Percentiles rank a stretch among this genome's conserved stretches.
Evolutionary conservation across 2,797 vertebrate species (phyloP).

Genomic region (Neosalanx taihuensis): DNA sequence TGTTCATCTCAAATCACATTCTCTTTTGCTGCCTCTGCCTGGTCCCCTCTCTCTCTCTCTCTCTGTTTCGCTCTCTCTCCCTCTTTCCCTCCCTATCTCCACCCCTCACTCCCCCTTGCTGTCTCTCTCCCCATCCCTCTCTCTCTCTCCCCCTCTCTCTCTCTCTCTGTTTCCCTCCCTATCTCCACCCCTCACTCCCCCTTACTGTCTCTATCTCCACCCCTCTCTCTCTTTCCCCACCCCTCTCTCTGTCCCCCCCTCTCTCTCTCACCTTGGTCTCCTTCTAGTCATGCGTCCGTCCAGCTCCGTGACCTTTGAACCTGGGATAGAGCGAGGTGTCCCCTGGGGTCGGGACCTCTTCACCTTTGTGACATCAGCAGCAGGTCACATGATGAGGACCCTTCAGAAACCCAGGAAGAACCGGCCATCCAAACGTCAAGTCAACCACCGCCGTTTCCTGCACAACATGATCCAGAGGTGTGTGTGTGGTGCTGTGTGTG

Average conservation of each 20-base stretch:
- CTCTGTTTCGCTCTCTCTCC: background rate
- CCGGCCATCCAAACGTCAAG: slow-evolving; percentile 79
- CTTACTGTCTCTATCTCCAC: background rate
- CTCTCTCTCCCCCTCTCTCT: background rate
- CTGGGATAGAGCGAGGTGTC: slow-evolving; percentile 64
- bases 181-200: background rate
- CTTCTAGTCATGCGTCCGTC: slow-evolving; percentile 65
- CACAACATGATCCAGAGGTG: slow-evolving; percentile 91
- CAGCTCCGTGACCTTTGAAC: slow-evolving; percentile 62
- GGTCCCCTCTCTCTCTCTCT: background rate
- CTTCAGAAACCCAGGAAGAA: slow-evolving; percentile 78
- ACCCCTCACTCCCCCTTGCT: background rate
- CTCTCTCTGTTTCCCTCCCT: background rate
- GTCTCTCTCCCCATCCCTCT: background rate
- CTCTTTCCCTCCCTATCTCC: slow-evolving; percentile 12
- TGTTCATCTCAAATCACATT: no score
- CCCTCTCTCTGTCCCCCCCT: background rate
- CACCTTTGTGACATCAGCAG: slow-evolving; percentile 84
- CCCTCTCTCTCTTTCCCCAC: background rate
- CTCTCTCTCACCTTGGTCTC: background rate
- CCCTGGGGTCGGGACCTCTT: slow-evolving; percentile 81
- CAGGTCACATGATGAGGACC: slow-evolving; percentile 81
- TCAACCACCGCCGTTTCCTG: slow-evolving; percentile 87
- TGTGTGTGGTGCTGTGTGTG: slow-evolving; percentile 8
- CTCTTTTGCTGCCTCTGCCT: background rate